Conservation (phyloP, 2,888 invertebrate species). For the Helleia helle region DNA sequence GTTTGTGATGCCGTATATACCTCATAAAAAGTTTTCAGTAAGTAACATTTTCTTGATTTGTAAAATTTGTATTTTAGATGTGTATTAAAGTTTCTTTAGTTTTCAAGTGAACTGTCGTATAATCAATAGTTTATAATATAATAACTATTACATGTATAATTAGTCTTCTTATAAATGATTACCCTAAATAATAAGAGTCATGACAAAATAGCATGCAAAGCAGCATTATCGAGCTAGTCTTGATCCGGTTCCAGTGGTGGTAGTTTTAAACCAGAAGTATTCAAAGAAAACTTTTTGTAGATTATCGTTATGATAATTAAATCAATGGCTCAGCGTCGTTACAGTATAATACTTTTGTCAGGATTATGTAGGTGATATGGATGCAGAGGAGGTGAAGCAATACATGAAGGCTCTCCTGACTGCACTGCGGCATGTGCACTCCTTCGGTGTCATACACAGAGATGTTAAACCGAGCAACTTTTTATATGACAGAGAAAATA, state of each 20-base stretch:
- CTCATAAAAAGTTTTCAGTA: constrained; percentile 85
- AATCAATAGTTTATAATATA: not conserved
- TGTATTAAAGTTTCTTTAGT: too few species aligned
- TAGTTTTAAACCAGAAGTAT: too few species aligned
- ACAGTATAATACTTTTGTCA: too few species aligned
- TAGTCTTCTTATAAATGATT: not conserved
- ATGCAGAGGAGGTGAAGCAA: constrained; percentile 77
- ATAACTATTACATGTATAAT: not conserved
- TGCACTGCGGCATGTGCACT: constrained; percentile 86
- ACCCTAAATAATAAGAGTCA: too few species aligned
- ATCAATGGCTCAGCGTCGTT: too few species aligned
- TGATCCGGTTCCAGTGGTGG: too few species aligned
- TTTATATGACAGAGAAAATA: constrained; percentile 82
- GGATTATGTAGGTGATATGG: constrained; percentile 84
- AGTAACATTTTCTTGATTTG: constrained; percentile 36
- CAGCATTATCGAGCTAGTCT: too few species aligned
- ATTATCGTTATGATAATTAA: too few species aligned
- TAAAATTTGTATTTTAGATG: too few species aligned
- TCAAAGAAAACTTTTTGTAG: too few species aligned
- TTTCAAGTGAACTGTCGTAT: too few species aligned
- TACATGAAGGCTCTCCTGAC: constrained; percentile 88
- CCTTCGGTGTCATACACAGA: constrained; percentile 88
- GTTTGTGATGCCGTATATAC: constrained; percentile 92
- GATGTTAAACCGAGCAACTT: constrained; percentile 96
- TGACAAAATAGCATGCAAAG: too few species aligned